Conservation (phyloP, 2,888 invertebrate genomes). For the Lysandra bellargus region DNA sequence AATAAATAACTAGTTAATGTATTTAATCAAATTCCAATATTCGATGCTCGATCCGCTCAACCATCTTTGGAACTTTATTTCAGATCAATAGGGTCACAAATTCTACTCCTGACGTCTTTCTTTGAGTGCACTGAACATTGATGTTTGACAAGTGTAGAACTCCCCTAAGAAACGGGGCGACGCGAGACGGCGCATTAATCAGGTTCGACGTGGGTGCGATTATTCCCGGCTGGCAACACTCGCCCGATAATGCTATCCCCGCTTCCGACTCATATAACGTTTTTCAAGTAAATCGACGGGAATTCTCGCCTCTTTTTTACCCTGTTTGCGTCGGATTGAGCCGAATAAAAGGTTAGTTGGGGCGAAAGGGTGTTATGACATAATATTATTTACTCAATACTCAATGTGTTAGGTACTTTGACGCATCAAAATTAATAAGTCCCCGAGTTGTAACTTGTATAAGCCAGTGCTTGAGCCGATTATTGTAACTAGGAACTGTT, state of each 20-base stretch:
- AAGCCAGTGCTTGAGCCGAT: no score
- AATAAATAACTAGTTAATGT: no score
- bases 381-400: no score
- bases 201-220: background rate
- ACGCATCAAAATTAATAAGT: no score
- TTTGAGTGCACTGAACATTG: background rate
- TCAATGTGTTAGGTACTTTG: no score
- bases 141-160: background rate
- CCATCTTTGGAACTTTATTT: background rate
- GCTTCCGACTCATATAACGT: slow-evolving; percentile 14
- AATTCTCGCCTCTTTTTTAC: background rate
- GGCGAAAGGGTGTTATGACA: background rate
- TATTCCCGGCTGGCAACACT: slow-evolving; percentile 13
- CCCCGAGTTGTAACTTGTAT: no score
- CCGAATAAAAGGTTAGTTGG: background rate
- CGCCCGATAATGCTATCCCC: slow-evolving; percentile 4
- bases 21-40: no score
- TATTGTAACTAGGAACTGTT: no score
- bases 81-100: background rate
- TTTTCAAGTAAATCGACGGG: slow-evolving; percentile 9
- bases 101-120: background rate
- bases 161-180: background rate
- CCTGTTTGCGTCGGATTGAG: background rate
- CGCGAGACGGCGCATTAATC: slow-evolving; percentile 5
- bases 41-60: background rate